Evolutionary conservation across 2,797 vertebrate species (phyloP), one percentile per base, ranked within the genome.

Genomic region (Hydrocynus forskahlii): DNA sequence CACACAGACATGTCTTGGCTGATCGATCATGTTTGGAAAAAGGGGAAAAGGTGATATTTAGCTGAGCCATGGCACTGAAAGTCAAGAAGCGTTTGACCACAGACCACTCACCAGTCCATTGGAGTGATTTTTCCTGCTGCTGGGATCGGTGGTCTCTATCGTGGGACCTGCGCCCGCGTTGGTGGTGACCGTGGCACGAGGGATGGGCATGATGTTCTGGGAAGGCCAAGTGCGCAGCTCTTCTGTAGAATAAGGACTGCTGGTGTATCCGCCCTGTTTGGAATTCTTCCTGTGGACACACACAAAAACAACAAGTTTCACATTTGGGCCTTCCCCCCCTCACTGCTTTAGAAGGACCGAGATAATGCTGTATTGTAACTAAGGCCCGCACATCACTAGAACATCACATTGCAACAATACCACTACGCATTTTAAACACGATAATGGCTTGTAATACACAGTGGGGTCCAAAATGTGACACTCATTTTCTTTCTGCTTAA

Each of bases 21-120:
- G 60, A 6, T 6, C 16, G 13, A 63, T 1, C 13, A 63, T 7
- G 9, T 63, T 35, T 29, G 25, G 25, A 6, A 10, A 25, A 62
- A 29, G 59, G 12, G 21, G 21, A 60, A 60, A 45, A 12, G 4
- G 1, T 19, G 19, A 57, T n/a, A 62, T 12, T 4, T 62, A 4
- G 25, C 5, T 16, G 4, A 1, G 35, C 17, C 13, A 23, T 1
- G 4, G 25, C 29, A 64, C 13, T 14, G 29, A 64, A 1, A 25
- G 14, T 38, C 8, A 38, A 38, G 73, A 23, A 40, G n/a, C 8
- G 38, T 73, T 73, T 52, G 17, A 67, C 7, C 21, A 13, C 48
- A 38, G 69, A 5, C 6, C 68, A 90, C 92, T 93, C 86, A 95
- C 94, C 89, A 79, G 0, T 80, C 94, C 93, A 0, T 95, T 95